These are phyloP conservation scores for Holothuria leucospilota DNA, from an alignment of 53 echinoderm and acorn worm species.

Conservation along the genomic window DNA sequence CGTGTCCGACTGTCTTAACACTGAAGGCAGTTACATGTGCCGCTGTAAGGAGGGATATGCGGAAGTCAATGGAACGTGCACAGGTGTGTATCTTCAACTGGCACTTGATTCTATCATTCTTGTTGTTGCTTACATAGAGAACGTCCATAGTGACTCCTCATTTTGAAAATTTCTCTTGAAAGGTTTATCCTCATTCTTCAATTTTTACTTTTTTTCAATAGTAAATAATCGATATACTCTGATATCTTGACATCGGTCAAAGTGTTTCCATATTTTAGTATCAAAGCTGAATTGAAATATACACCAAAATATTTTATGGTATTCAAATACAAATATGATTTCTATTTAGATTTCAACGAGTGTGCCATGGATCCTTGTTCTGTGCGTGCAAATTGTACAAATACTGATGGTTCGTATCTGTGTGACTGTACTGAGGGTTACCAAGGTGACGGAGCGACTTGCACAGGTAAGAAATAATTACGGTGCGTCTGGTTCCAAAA, in stretches of 20 bases:
- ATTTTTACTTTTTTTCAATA: too few species aligned
- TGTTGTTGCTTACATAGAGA: too few species aligned
- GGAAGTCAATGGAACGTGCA: constrained; percentile 18
- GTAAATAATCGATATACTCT: too few species aligned
- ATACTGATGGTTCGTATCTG: constrained; percentile 47
- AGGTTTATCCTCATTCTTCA: too few species aligned
- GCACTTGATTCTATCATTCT: too few species aligned
- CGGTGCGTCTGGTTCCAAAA: too few species aligned
- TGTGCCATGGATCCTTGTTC: constrained; percentile 27
- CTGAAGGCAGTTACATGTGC: constrained; percentile 26
- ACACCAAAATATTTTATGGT: too few species aligned
- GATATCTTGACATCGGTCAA: too few species aligned
- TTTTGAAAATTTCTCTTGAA: too few species aligned
- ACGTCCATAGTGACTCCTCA: too few species aligned
- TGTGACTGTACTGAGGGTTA: constrained; percentile 56
- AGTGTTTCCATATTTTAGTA: too few species aligned
- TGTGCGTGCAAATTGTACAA: constrained; percentile 44
- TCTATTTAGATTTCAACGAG: constrained; percentile 22
- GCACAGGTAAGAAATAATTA: constrained; percentile 36
- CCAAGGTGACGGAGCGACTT: constrained; percentile 42
- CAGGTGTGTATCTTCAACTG: not conserved
- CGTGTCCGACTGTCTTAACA: constrained; percentile 5
- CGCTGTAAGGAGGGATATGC: constrained; percentile 34
- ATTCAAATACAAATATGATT: too few species aligned
- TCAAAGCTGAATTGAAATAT: not conserved